Evolutionary conservation across 2,113 vertebrate species (phyloP).

Genomic region (Pachypanchax playfairii): DNA sequence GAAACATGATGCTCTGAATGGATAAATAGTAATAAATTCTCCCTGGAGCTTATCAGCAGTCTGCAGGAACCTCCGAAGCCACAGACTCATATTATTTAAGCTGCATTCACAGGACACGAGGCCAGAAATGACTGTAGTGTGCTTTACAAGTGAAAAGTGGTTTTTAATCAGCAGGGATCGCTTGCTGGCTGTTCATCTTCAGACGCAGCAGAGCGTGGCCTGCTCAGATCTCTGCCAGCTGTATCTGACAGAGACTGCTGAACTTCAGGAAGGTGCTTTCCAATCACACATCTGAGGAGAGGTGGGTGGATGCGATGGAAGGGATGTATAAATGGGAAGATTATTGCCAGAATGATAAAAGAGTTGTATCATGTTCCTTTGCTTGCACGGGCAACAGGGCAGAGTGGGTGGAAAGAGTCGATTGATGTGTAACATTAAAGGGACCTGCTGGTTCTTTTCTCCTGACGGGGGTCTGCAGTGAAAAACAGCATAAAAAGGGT

Average conservation of each 20-base stretch:
- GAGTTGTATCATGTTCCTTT: conserved; percentile 33
- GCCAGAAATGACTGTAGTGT: conserved; percentile 28
- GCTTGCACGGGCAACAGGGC: conserved; percentile 10
- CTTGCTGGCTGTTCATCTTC: conserved; percentile 44
- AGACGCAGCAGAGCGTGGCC: conserved; percentile 24
- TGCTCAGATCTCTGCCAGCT: conserved; percentile 6
- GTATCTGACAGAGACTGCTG: conserved; percentile 12
- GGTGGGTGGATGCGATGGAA: conserved; percentile 21
- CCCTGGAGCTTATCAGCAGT: conserved; percentile 47
- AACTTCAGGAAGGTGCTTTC: conserved; percentile 14
- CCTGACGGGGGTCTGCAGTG: conserved; percentile 22
- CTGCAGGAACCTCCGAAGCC: conserved; percentile 35
- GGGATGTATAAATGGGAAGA: conserved; percentile 35
- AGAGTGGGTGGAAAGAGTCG: conserved; percentile 44
- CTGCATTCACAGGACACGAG: neutral
- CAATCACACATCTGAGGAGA: conserved; percentile 33
- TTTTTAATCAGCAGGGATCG: conserved; percentile 48
- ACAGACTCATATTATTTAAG: conserved; percentile 8
- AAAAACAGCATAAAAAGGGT: conserved; percentile 4
- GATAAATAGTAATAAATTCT: conserved; percentile 50
- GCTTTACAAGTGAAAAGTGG: conserved; percentile 24
- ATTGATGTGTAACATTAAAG: conserved; percentile 69
- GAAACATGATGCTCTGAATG: conserved; percentile 40
- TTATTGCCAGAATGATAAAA: conserved; percentile 42
- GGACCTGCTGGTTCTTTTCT: conserved; percentile 22